These are phyloP conservation scores for Paramisgurnus dabryanus DNA, from an alignment of 2,113 vertebrate genomes.

Conservation along the genomic window DNA sequence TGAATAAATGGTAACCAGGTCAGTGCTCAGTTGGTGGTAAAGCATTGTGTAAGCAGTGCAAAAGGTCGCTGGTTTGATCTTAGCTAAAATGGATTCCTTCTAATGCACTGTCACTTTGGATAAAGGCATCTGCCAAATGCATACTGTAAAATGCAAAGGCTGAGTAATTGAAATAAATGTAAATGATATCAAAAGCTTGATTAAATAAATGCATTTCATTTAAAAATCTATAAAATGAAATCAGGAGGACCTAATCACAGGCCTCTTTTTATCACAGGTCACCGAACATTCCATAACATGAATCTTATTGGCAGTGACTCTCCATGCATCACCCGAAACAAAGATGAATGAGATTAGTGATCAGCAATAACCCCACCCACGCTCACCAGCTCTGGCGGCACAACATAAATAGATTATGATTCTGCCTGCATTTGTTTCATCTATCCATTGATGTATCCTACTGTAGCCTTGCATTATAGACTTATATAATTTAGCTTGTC, in stretches of 20 bases:
- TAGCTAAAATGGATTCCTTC: too few species aligned
- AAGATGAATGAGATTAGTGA: conserved; percentile 31
- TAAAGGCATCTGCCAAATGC: too few species aligned
- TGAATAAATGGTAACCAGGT: too few species aligned
- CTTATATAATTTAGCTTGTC: conserved; percentile 65
- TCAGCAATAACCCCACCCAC: background rate
- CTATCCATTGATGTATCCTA: conserved; percentile 56
- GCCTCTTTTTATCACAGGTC: conserved; percentile 14
- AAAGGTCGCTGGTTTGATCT: too few species aligned
- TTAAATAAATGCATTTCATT: too few species aligned
- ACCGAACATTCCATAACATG: conserved; percentile 39
- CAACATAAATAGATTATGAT: conserved; percentile 17
- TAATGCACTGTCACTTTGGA: too few species aligned
- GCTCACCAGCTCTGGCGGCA: conserved; percentile 21
- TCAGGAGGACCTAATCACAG: background rate
- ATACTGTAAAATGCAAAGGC: too few species aligned
- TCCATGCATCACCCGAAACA: conserved; percentile 58
- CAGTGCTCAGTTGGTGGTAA: too few species aligned
- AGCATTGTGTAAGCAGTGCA: too few species aligned
- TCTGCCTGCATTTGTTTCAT: conserved; percentile 56
- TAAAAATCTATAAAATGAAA: background rate
- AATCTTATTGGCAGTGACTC: conserved; percentile 58
- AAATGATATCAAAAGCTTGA: too few species aligned
- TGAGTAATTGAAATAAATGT: too few species aligned
- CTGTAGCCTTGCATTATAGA: conserved; percentile 60